Percentiles rank a stretch among this genome's conserved stretches.
Evolutionary conservation across 2,113 vertebrate genomes (phyloP).

Genomic region (Mandrillus leucophaeus): DNA sequence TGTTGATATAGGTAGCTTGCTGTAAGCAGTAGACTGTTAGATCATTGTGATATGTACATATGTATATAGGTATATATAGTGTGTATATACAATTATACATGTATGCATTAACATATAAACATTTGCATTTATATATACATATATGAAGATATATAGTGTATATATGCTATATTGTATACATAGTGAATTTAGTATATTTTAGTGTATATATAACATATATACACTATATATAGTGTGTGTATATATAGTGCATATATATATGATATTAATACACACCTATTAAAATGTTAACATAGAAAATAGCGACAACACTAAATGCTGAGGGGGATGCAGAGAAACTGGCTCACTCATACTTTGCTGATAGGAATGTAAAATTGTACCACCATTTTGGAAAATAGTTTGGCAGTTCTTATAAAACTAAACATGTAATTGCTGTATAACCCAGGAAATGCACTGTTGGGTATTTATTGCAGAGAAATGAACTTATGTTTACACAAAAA

Average conservation of each 20-base stretch:
- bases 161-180: too few relatives aligned
- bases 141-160: too few relatives aligned
- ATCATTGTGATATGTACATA: neutral
- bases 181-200: too few relatives aligned
- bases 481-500: neutral
- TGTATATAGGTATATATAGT: too few relatives aligned
- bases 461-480: neutral
- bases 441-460: neutral
- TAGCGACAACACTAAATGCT: neutral
- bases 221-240: neutral
- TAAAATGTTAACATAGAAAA: neutral
- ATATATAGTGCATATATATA: neutral
- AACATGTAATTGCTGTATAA: neutral
- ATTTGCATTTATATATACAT: too few relatives aligned
- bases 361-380: neutral
- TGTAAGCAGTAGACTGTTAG: neutral
- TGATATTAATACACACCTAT: neutral
- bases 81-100: neutral
- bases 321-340: neutral
- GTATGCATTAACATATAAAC: too few relatives aligned
- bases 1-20: neutral
- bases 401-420: neutral
- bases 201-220: too few relatives aligned
- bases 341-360: neutral
- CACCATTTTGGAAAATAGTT: neutral